Evolutionary conservation across 2,797 vertebrate genomes (phyloP).

Genomic region (Spizella passerina): DNA sequence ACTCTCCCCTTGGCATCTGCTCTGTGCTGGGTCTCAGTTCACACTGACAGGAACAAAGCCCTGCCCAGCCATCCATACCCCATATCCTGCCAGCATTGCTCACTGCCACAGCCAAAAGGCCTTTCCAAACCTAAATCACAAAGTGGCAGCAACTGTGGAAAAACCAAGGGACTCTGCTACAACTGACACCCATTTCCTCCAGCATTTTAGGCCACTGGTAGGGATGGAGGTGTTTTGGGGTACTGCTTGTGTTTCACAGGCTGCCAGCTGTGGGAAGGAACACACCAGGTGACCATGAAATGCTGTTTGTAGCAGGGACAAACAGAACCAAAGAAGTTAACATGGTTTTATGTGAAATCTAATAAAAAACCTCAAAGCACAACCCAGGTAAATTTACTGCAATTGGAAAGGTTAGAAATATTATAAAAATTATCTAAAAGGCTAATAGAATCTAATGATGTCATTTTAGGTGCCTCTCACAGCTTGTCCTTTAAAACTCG

Average conservation of each 20-base stretch:
- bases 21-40: not conserved
- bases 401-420: not conserved
- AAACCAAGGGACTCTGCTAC: not conserved
- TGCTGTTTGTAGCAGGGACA: not conserved
- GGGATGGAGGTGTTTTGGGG: not conserved
- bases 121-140: not conserved
- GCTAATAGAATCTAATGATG: not conserved
- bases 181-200: not conserved
- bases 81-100: not conserved
- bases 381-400: not conserved
- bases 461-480: not conserved
- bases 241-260: not conserved
- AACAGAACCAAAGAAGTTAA: not conserved
- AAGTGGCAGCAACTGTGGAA: not conserved
- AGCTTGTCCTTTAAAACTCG: not conserved
- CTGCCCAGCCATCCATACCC: not conserved
- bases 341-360: not conserved
- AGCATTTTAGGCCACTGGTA: not conserved
- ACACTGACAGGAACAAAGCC: not conserved
- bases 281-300: not conserved
- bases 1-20: not conserved
- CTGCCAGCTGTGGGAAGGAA: not conserved
- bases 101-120: not conserved
- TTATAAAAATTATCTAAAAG: not conserved
- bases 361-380: not conserved